Base-by-base conservation (phyloP, 1,140 invertebrate genomes). In the Musca domestica region DNA sequence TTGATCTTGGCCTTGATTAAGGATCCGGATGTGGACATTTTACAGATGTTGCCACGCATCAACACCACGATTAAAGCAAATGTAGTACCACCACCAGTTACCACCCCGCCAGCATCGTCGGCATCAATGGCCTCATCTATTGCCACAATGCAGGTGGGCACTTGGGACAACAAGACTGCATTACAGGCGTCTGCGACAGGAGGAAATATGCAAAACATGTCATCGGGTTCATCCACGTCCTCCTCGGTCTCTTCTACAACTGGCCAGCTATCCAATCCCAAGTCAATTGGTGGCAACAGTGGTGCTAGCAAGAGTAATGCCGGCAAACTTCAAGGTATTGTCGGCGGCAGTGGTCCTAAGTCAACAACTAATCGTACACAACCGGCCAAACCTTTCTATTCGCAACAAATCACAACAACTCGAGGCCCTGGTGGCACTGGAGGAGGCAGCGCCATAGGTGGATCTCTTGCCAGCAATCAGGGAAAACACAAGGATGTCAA, bases 11-110 rank as follows among this genome's bases (percentile, higher is more conserved):
- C 92, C 15, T 85, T 98, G 58, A 94, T 96, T 69, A 93, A 95
- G 82, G 95, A 98, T 84, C 93, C 95, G 5, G 95, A 98, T 68
- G 92, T 93, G 7, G 95, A 98, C 80, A 90, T 97, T 71, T 82
- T 89, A 69, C 91, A 94, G 81, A 89, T 96, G 83, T 81, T 96
- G 73, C 88, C 91, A 71, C 86, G 91, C 82, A 84, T 86, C 20
- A 89, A 88, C 68, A 84, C 86, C 69, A 80, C 83, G 49, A 80
- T 76, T 25, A 78, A 79, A 52, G 72, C 76, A 10, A 63, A 66
- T 15, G 51, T 69, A 5, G 22, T 71, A 14, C 47, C 67, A 30
- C 61, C 68, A 6, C 22, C 66, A 6, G 65, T 65, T 15, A 74
- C 72, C 51, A 64, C 72, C 19, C 64, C 74, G 64, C 51, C 75